Percentiles rank a stretch among this genome's conserved stretches.
phyloP scores from a whole-genome alignment of 2,888 invertebrate species.

The Nebria salina region DNA sequence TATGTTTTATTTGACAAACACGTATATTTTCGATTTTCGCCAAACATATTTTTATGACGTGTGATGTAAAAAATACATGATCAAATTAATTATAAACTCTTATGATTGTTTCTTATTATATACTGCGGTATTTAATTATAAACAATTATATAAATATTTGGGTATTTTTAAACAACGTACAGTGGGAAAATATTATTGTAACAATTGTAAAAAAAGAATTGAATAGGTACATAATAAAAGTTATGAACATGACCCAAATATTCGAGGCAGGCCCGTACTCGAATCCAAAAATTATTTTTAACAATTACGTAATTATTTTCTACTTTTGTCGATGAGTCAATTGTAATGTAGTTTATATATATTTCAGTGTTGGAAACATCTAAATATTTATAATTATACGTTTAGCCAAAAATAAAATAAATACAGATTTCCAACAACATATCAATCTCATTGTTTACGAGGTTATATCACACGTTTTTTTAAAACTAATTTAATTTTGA shows the following conservation, averaged over 20 bases:
- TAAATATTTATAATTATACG: not conserved
- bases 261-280: no score
- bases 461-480: not conserved
- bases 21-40: no score
- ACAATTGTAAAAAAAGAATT: not conserved
- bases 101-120: no score
- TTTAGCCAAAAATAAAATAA: not conserved
- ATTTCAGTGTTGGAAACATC: not conserved
- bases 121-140: no score
- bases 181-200: not conserved
- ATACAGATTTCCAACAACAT: not conserved
- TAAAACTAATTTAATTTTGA: no score
- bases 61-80: no score
- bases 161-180: not conserved
- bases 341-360: constrained; percentile 22
- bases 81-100: no score
- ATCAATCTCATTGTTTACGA: not conserved
- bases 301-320: constrained; percentile 3
- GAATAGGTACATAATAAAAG: no score
- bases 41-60: no score
- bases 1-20: no score
- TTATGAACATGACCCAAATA: no score
- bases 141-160: not conserved
- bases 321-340: constrained; percentile 17
- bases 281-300: not conserved